Base-by-base conservation (phyloP, 2,113 vertebrate genomes). In the Physeter macrocephalus region DNA sequence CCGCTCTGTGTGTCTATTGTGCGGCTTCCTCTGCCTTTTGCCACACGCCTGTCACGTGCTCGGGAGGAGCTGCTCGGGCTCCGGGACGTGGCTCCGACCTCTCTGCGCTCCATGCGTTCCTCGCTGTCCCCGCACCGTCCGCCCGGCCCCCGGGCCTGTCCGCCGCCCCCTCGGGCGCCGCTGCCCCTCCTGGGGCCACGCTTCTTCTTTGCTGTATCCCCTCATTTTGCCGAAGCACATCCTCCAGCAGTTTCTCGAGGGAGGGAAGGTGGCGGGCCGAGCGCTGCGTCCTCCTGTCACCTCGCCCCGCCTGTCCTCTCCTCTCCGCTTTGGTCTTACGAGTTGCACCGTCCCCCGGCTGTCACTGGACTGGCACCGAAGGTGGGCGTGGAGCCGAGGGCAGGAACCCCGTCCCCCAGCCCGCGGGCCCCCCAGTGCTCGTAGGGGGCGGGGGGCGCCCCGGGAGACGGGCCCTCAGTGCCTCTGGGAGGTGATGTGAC, bases 381-480 rank as follows among this genome's bases (percentile, higher is more conserved):
- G 61, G 31, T 18, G 61, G 23, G 5, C 49, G 4, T 41, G 59
- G 31, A 52, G 41, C 74, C 8, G 15, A 46, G 46, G 2, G n/a
- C 49, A 52, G 31, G 72, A 27, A 31, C 72, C 31, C 43, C 2
- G 4, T 31, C 43, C 43, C 46, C 27, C 31, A 43, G 29, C 8
- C 72, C 15, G 1, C 5, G 20, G 17, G 46, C 43, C 15, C 72
- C 72, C 0, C 2, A 31, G 43, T 20, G 27, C 46, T 75, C 29
- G 8, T 21, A 0, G 9, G 29, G 43, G 29, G 31, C 0, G 1
- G 17, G 31, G 31, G 18, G 46, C 0, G 4, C 23, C 31, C 46
- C 20, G 54, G 14, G 14, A 66, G 18, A 0, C 11, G 11, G 20
- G 34, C 31, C 49, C 34, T 54, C 23, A 8, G 36, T 1, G 20